Evolutionary conservation across 2,888 invertebrate species (phyloP).

Genomic region (Cynaeus angustus): DNA sequence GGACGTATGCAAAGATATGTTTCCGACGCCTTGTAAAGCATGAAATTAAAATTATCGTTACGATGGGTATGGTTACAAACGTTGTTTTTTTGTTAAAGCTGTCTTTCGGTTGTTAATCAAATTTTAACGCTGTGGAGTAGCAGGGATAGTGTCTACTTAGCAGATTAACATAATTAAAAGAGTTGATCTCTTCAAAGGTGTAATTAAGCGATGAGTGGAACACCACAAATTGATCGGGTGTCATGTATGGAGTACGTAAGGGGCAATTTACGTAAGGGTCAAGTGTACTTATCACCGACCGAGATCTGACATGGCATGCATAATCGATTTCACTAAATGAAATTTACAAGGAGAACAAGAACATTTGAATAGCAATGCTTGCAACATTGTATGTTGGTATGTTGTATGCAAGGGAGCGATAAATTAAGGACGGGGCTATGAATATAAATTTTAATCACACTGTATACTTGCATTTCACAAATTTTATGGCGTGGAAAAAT

Average conservation of each 20-base stretch:
- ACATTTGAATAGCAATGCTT: conserved; percentile 41
- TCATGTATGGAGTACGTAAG: conserved; percentile 53
- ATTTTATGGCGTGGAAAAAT: too few relatives aligned
- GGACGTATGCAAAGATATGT: conserved; percentile 22
- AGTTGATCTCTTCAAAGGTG: conserved; percentile 17
- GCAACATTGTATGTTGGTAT: conserved; percentile 33
- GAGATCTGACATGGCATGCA: conserved; percentile 67
- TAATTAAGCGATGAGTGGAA: conserved; percentile 41
- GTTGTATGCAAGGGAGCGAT: conserved; percentile 12
- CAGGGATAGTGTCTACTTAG: conserved; percentile 6
- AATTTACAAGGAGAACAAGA: conserved; percentile 55
- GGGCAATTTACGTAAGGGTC: conserved; percentile 64
- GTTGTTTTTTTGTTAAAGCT: too few relatives aligned
- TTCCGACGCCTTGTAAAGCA: conserved; percentile 1
- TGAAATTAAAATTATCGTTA: conserved; percentile 2
- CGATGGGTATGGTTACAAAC: too few relatives aligned
- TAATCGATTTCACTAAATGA: conserved; percentile 67
- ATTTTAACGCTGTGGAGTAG: too few relatives aligned
- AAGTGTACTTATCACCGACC: conserved; percentile 68
- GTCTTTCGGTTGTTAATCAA: too few relatives aligned
- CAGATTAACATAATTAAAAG: conserved; percentile 27
- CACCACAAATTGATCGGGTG: conserved; percentile 39
- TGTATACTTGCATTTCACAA: too few relatives aligned
- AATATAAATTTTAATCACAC: not conserved
- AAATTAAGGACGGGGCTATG: conserved; percentile 16